Evolutionary conservation across 1,140 invertebrate species (phyloP), one percentile per base, ranked within the genome.

Genomic region (Sipha flava): DNA sequence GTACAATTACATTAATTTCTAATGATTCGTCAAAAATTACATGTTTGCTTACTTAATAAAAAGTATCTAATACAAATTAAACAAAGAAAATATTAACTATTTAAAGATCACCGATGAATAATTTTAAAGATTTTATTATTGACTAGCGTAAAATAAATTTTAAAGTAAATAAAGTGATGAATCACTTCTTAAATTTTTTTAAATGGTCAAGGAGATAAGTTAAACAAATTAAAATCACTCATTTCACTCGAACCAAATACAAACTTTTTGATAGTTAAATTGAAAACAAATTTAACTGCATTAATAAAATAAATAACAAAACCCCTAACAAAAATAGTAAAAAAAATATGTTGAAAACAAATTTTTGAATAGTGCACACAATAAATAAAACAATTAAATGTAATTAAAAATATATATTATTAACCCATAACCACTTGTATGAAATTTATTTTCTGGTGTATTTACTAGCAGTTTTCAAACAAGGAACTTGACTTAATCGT

Each of bases 251-350:
- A 31, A 70, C 6, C 3, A 12, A 40, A 16, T 66, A 66, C 9
- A 47, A 12, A 47, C 29, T 47, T 70, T 45, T n/a, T 40, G 34
- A 70, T 16, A 29, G 3, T 70, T 45, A 47, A 47, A 23, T n/a
- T 70, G 37, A 70, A 23, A 26, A 47, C 3, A 70, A 70, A 45
- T 70, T 66, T 47, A 70, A 47, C 16, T 43, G 6, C 0, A 70
- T 7, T 70, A 29, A 70, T 47, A 70, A 70, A 70, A 70, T 47
- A 70, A 18, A 47, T 47, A 70, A 47, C 66, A 70, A 70, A 43
- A 34, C 21, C 3, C 29, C n/a, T 43, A 23, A 23, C 34, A 10
- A 40, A 14, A 40, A n/a, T n/a, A n/a, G n/a, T n/a, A n/a, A 64
- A 64, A 37, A 37, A 37, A 37, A 37, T 5, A 66, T 52, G 14